Conservation (phyloP, 2,113 vertebrate genomes). For the Macroglossus sobrinus region DNA sequence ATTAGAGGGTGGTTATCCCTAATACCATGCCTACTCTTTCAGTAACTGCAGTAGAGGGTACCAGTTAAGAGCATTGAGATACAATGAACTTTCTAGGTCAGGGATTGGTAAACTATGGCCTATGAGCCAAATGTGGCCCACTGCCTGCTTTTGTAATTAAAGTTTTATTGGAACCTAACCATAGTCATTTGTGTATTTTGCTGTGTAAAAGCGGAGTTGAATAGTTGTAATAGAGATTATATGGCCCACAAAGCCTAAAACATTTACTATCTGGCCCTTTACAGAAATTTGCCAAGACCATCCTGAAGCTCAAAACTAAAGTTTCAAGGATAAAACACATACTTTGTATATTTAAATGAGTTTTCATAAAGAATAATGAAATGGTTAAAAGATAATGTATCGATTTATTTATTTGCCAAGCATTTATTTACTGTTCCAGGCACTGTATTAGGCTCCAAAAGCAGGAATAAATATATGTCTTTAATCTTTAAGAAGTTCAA, state of each 20-base stretch:
- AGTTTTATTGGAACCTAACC: neutral
- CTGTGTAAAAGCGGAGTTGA: neutral
- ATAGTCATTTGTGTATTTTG: neutral
- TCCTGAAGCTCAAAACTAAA: neutral
- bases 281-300: neutral
- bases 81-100: neutral
- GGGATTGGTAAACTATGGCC: neutral
- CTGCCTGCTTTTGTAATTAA: neutral
- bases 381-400: neutral
- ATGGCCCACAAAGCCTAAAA: neutral
- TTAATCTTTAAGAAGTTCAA: conserved; percentile 25
- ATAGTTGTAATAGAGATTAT: neutral
- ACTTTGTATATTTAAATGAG: neutral
- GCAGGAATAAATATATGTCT: neutral
- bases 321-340: neutral
- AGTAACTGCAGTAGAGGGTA: neutral
- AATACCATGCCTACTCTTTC: neutral
- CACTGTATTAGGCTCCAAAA: neutral
- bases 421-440: neutral
- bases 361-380: neutral
- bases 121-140: neutral
- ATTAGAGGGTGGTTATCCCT: neutral
- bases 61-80: neutral
- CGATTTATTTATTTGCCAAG: neutral
- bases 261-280: neutral